phyloP scores from a whole-genome alignment of 2,113 vertebrate genomes.

The Megalops atlanticus region DNA sequence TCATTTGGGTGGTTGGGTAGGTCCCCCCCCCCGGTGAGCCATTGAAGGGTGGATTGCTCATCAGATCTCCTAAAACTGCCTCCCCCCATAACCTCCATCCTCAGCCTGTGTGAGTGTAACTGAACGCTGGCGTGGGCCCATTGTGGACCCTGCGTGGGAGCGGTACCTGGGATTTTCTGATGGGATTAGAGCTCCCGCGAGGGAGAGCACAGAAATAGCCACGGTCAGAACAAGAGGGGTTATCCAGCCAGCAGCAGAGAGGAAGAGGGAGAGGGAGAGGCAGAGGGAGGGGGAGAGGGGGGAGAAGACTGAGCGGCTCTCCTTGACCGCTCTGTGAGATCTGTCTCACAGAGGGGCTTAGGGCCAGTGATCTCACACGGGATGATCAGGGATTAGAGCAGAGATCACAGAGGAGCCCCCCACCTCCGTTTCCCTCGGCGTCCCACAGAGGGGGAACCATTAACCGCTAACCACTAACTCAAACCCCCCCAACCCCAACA shows the following conservation, averaged over 20 bases:
- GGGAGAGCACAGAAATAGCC: slow-evolving; percentile 16
- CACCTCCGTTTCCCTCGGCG: neutral
- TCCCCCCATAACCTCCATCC: neutral
- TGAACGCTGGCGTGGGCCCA: neutral
- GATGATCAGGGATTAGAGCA: slow-evolving; percentile 17
- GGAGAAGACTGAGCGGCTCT: neutral
- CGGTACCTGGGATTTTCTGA: neutral
- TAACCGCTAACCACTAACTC: neutral
- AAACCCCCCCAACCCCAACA: neutral
- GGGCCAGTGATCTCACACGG: neutral
- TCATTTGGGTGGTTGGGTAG: neutral
- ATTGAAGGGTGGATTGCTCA: neutral
- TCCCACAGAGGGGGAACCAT: neutral
- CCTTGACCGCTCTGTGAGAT: neutral
- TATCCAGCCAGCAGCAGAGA: neutral
- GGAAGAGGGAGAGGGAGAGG: neutral
- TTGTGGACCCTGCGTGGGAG: neutral
- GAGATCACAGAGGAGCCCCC: neutral
- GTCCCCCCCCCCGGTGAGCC: neutral
- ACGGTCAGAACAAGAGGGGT: neutral
- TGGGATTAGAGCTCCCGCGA: neutral
- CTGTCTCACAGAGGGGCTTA: neutral
- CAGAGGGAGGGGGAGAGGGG: neutral
- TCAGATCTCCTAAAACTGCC: neutral
- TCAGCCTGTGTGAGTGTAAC: neutral